These are phyloP conservation scores for Anoplolepis gracilipes DNA, from an alignment of 1,140 invertebrate genomes.

Conservation along the genomic window DNA sequence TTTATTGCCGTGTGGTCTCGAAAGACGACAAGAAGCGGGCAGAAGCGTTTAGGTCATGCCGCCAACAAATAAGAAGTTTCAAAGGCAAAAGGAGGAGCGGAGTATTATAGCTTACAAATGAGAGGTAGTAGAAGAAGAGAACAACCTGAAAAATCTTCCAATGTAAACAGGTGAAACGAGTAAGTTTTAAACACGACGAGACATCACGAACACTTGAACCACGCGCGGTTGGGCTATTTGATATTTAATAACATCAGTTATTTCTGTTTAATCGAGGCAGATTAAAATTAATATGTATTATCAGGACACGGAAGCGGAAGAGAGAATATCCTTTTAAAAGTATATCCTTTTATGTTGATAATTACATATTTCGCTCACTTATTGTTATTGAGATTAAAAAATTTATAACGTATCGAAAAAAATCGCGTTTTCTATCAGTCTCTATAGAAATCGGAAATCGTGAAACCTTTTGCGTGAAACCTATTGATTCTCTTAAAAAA, in stretches of 20 bases:
- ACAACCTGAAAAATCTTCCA: conserved; percentile 27
- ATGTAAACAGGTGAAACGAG: conserved; percentile 65
- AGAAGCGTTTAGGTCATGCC: conserved; percentile 66
- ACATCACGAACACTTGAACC: conserved; percentile 56
- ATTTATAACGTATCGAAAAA: background rate
- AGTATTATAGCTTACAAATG: conserved; percentile 66
- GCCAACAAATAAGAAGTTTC: conserved; percentile 70
- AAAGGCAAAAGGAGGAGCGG: conserved; percentile 40
- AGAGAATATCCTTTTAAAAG: background rate
- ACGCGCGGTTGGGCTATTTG: conserved; percentile 36
- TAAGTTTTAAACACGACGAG: conserved; percentile 12
- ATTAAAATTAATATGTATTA: conserved; percentile 65
- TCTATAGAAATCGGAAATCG: background rate
- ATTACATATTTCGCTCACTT: background rate
- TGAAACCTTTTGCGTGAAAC: background rate
- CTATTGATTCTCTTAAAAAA: background rate
- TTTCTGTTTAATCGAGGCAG: conserved; percentile 23
- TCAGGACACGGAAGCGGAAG: background rate
- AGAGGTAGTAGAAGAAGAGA: conserved; percentile 44
- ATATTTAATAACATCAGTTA: conserved; percentile 61
- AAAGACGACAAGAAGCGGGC: conserved; percentile 57
- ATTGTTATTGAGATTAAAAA: background rate
- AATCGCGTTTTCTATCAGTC: no score
- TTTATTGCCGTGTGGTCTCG: conserved; percentile 65
- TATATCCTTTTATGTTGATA: no score